Percentiles rank a stretch among this genome's conserved stretches.
These are phyloP conservation scores for Agriopis aurantiaria DNA, from an alignment of 2,888 invertebrate species.

Conservation along the genomic window DNA sequence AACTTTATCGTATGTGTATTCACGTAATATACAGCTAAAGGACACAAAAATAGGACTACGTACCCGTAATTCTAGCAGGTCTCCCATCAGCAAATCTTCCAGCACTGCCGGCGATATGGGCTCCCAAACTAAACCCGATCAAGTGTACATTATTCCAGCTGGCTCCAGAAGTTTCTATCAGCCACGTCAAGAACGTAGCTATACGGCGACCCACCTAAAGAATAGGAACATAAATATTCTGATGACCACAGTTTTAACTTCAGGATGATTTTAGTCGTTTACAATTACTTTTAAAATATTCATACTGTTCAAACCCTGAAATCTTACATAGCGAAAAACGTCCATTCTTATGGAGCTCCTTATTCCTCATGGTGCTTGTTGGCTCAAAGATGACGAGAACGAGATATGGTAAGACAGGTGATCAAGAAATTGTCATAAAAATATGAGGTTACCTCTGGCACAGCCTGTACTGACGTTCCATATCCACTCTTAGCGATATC, in stretches of 20 bases:
- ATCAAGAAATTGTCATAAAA: neutral
- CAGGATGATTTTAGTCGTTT: too few species aligned
- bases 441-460: conserved; percentile 49
- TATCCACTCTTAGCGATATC: conserved; percentile 58
- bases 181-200: conserved; percentile 73
- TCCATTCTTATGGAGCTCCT: too few species aligned
- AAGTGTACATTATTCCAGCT: conserved; percentile 74
- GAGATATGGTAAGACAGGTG: too few species aligned
- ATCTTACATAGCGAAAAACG: too few species aligned
- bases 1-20: neutral
- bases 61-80: conserved; percentile 65
- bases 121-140: conserved; percentile 79
- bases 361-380: too few species aligned
- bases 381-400: too few species aligned
- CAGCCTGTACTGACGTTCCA: conserved; percentile 60
- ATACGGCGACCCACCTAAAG: conserved; percentile 62
- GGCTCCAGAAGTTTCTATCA: conserved; percentile 67
- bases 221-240: neutral
- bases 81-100: conserved; percentile 59
- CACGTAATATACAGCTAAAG: too few species aligned
- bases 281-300: too few species aligned
- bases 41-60: conserved; percentile 12
- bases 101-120: conserved; percentile 74
- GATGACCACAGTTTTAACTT: too few species aligned
- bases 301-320: too few species aligned